Conservation (phyloP, 2,113 vertebrate genomes). For the Okapia johnstoni region DNA sequence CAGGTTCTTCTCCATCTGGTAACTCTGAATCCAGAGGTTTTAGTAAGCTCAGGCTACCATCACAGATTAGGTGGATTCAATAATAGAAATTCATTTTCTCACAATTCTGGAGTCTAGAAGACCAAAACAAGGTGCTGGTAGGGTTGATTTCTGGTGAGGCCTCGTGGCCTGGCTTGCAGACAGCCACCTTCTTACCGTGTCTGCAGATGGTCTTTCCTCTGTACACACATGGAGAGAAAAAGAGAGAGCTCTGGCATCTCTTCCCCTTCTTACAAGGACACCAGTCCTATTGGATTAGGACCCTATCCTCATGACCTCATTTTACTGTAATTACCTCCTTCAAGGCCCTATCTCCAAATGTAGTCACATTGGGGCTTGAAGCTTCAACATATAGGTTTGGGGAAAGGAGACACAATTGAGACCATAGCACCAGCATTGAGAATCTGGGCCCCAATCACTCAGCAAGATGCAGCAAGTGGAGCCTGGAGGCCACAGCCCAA, state of each 20-base stretch:
- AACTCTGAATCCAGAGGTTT: neutral
- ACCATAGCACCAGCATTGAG: neutral
- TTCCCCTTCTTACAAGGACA: neutral
- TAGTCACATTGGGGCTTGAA: neutral
- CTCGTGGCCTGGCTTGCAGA: neutral
- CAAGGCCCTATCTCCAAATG: neutral
- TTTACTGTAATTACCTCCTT: neutral
- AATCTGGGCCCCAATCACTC: neutral
- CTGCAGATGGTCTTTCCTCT: neutral
- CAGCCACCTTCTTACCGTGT: neutral
- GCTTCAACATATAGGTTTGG: neutral
- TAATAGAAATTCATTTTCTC: neutral
- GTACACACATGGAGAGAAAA: neutral
- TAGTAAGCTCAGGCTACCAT: neutral
- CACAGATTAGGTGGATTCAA: neutral
- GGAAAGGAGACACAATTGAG: neutral
- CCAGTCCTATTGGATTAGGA: neutral
- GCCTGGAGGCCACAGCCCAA: neutral
- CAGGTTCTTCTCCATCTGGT: neutral
- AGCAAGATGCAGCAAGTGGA: neutral
- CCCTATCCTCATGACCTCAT: neutral
- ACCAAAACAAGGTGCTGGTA: neutral
- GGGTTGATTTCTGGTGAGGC: too few species aligned
- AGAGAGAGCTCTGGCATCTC: neutral
- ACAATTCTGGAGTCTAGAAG: neutral